These are phyloP conservation scores for Sclerurus mexicanus DNA, from an alignment of 2,113 vertebrate species.

Conservation along the genomic window DNA sequence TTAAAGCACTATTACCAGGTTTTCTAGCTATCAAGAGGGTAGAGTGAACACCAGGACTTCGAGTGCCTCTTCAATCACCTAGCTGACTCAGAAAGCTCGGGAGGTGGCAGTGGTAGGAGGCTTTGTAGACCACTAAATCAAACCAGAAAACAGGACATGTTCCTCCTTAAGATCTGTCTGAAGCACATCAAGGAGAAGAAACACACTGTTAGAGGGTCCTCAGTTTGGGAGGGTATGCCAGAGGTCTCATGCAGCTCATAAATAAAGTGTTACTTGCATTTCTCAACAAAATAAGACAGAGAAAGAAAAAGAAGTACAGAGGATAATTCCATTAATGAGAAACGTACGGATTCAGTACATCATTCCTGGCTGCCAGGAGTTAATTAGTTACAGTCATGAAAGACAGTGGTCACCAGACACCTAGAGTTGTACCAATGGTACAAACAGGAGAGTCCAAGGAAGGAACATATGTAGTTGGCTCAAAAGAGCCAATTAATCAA, in stretches of 20 bases:
- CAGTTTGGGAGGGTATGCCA: not conserved
- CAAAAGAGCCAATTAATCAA: conserved; percentile 47
- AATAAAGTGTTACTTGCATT: not conserved
- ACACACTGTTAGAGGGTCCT: not conserved
- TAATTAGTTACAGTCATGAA: not conserved
- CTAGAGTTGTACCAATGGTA: not conserved
- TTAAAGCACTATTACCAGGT: conserved; percentile 6
- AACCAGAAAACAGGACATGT: not conserved
- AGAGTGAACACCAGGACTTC: not conserved
- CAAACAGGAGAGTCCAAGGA: not conserved
- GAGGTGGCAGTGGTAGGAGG: not conserved
- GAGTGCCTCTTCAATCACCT: not conserved
- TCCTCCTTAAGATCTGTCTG: conserved; percentile 20
- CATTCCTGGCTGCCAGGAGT: not conserved
- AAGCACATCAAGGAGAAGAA: conserved; percentile 8
- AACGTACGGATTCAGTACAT: not conserved
- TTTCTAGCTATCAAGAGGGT: not conserved
- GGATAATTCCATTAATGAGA: not conserved
- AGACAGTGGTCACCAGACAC: not conserved
- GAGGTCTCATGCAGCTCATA: not conserved
- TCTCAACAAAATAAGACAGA: not conserved
- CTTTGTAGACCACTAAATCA: conserved; percentile 42
- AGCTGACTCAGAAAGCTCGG: not conserved
- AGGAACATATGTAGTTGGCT: not conserved
- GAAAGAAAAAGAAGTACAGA: not conserved